Percentiles rank a stretch among this genome's conserved stretches.
These are phyloP conservation scores for Gadopsis marmoratus DNA, from an alignment of 2,797 vertebrate species.

Conservation along the genomic window DNA sequence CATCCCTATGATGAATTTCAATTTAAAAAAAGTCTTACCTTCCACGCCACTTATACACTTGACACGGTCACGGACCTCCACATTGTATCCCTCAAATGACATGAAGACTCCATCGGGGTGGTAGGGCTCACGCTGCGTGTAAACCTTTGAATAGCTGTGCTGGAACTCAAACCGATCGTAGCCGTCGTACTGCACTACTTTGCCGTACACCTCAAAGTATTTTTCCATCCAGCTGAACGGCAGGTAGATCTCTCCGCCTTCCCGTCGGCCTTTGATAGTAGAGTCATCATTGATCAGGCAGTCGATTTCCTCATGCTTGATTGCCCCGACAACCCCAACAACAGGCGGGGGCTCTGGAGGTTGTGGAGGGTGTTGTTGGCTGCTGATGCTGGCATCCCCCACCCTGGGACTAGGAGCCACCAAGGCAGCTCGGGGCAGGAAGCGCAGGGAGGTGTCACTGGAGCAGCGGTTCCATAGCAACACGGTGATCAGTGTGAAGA, in stretches of 20 bases:
- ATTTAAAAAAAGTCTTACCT: constrained; percentile 83
- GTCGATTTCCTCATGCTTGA: constrained; percentile 96
- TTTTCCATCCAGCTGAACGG: constrained; percentile 97
- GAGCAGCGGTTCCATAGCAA: constrained; percentile 97
- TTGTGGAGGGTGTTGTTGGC: constrained; percentile 85
- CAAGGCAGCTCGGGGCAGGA: constrained; percentile 79
- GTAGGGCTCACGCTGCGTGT: constrained; percentile 93
- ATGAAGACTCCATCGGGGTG: constrained; percentile 97
- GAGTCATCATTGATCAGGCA: constrained; percentile 96
- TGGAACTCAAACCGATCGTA: constrained; percentile 97
- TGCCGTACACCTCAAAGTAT: constrained; percentile 98
- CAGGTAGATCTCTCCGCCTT: constrained; percentile 93
- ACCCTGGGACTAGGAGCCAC: constrained; percentile 85
- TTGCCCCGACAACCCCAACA: constrained; percentile 84
- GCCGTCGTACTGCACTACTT: constrained; percentile 93
- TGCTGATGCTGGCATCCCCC: constrained; percentile 80
- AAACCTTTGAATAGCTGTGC: constrained; percentile 98
- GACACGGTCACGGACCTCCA: constrained; percentile 96
- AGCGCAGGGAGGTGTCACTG: constrained; percentile 82
- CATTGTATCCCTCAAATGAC: constrained; percentile 99
- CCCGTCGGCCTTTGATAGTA: constrained; percentile 91
- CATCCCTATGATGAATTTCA: neutral
- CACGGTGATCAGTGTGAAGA: constrained; percentile 94
- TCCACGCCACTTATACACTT: constrained; percentile 98
- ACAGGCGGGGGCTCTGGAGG: constrained; percentile 93